These are phyloP conservation scores for Pristionchus exspectatus DNA, from an alignment of 2,888 invertebrate species.

Conservation along the genomic window DNA sequence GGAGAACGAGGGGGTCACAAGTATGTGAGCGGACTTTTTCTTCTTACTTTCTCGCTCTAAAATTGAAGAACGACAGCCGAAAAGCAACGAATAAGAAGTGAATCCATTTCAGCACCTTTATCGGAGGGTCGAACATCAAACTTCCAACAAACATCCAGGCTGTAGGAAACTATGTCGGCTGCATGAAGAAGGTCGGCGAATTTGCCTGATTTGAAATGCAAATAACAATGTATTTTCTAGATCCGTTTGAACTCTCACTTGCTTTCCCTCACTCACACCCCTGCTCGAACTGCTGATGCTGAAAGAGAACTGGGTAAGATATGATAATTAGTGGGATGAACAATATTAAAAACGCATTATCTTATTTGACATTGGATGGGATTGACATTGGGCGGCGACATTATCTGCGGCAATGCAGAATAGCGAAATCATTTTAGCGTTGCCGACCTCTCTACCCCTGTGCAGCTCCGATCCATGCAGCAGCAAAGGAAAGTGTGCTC, in stretches of 20 bases:
- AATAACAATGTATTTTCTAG: not conserved
- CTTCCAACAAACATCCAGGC: constrained; percentile 2
- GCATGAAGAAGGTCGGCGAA: constrained; percentile 49
- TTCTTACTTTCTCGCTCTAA: not conserved
- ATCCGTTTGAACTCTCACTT: constrained; percentile 23
- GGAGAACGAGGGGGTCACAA: too few relatives aligned
- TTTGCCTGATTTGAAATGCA: not conserved
- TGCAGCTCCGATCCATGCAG: constrained; percentile 67
- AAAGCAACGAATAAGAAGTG: not conserved
- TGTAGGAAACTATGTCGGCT: constrained; percentile 42
- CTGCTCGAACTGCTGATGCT: constrained; percentile 9
- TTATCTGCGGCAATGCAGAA: not conserved
- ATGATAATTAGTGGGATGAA: not conserved
- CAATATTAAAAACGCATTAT: not conserved
- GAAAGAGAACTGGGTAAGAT: not conserved
- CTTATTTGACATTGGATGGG: too few relatives aligned
- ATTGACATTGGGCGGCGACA: not conserved
- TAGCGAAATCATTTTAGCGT: not conserved
- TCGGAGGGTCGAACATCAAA: constrained; percentile 50
- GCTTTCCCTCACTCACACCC: constrained; percentile 12
- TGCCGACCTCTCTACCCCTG: not conserved
- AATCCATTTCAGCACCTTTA: constrained; percentile 44
- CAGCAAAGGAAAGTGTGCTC: constrained; percentile 39
- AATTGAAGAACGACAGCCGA: not conserved
- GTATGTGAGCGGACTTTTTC: too few relatives aligned